Evolutionary conservation across 2,888 invertebrate species (phyloP).

Genomic region (Lacanobia oleracea): DNA sequence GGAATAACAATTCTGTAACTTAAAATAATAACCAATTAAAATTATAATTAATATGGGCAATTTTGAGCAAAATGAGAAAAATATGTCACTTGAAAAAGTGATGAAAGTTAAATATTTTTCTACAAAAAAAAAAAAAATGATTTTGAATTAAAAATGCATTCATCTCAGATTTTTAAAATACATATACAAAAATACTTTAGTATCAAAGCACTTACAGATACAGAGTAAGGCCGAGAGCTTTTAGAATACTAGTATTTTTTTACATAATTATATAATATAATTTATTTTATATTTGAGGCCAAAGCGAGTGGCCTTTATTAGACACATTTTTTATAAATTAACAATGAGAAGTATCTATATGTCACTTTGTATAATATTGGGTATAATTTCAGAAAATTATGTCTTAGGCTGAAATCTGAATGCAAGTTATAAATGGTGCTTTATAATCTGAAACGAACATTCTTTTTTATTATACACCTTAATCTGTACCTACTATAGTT

Average conservation of each 20-base stretch:
- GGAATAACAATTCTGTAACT: conserved; percentile 62
- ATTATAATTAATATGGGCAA: conserved; percentile 49
- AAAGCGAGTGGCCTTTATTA: conserved; percentile 4
- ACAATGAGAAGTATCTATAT: conserved; percentile 1
- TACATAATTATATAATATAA: background rate
- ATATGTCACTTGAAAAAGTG: background rate
- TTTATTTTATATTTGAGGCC: conserved; percentile 33
- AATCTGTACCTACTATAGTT: background rate
- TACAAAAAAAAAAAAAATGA: background rate
- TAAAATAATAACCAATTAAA: conserved; percentile 37
- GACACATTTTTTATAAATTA: background rate
- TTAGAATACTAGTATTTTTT: conserved; percentile 38
- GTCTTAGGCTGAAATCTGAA: background rate
- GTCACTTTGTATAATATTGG: background rate
- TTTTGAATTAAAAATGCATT: background rate
- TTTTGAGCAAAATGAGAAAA: conserved; percentile 58
- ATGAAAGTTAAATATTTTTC: background rate
- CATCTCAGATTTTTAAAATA: conserved; percentile 7
- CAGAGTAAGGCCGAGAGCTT: conserved; percentile 53
- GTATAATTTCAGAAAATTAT: conserved; percentile 1
- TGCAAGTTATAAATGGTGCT: background rate
- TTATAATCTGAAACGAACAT: conserved; percentile 6
- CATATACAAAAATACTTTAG: conserved; percentile 38
- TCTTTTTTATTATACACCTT: background rate
- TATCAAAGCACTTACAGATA: conserved; percentile 53